Percentiles rank a stretch among this genome's conserved stretches.
Evolutionary conservation across 2,797 vertebrate genomes (phyloP).

Genomic region (Leuciscus waleckii): DNA sequence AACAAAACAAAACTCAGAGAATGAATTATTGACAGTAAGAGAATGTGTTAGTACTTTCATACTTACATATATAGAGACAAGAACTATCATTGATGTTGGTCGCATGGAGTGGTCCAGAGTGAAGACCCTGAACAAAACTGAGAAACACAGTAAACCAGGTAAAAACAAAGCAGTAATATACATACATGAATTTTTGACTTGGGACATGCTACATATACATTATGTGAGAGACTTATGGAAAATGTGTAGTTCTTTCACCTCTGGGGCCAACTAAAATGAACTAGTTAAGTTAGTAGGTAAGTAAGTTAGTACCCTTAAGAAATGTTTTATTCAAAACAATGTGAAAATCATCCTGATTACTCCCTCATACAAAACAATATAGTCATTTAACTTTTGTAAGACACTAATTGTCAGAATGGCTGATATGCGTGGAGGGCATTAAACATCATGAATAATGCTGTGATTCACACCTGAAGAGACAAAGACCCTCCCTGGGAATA

Average conservation of each 20-base stretch:
- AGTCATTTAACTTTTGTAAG: no score
- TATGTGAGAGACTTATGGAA: no score
- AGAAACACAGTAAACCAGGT: slow-evolving; percentile 14
- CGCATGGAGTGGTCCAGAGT: slow-evolving; percentile 82
- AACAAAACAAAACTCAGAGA: background rate
- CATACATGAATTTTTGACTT: background rate
- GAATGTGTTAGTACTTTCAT: background rate
- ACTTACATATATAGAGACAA: slow-evolving; percentile 79
- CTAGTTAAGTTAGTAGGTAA: background rate
- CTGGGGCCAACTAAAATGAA: background rate
- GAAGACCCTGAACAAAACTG: slow-evolving; percentile 84
- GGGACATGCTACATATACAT: background rate
- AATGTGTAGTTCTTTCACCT: no score
- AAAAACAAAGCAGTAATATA: background rate
- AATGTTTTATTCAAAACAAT: no score
- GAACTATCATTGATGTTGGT: slow-evolving; percentile 67
- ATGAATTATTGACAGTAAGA: background rate
- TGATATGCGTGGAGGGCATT: no score
- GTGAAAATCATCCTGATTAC: no score
- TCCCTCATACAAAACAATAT: no score
- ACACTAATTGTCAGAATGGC: no score
- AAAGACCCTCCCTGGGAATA: no score
- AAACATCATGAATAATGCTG: no score
- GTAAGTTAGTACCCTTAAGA: no score
- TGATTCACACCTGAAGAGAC: no score